Evolutionary conservation across 2,113 vertebrate species (phyloP).

Genomic region (Hystrix cristata): DNA sequence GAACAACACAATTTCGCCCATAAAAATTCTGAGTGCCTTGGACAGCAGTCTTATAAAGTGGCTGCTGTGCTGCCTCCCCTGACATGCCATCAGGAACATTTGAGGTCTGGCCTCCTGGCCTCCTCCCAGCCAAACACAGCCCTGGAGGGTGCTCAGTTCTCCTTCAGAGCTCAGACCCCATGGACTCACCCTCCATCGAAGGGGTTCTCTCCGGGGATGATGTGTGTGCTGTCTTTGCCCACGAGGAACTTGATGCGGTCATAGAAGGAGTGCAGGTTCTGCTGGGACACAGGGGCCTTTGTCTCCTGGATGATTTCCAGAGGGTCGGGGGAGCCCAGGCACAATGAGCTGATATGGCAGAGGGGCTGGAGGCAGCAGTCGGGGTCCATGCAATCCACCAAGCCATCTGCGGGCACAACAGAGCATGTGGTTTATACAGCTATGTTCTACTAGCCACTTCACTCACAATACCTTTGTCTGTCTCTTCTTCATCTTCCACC

Average conservation of each 20-base stretch:
- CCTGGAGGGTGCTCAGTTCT: background rate
- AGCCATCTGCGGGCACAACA: slow-evolving; percentile 91
- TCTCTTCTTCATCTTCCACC: background rate
- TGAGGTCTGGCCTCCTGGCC: background rate
- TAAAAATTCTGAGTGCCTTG: slow-evolving; percentile 50
- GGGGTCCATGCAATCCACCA: slow-evolving; percentile 99
- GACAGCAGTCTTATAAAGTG: slow-evolving; percentile 33
- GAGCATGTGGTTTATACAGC: background rate
- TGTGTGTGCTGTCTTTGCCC: slow-evolving; percentile 96
- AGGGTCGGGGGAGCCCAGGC: slow-evolving; percentile 96
- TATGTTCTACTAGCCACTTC: background rate
- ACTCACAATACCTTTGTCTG: background rate
- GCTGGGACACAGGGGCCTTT: slow-evolving; percentile 90
- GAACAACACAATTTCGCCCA: background rate
- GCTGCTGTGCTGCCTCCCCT: background rate
- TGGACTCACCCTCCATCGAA: slow-evolving; percentile 95
- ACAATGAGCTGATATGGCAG: slow-evolving; percentile 94
- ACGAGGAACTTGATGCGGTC: slow-evolving; percentile 97
- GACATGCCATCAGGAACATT: background rate
- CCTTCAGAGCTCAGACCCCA: background rate
- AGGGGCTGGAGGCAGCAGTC: slow-evolving; percentile 97
- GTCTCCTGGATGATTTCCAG: slow-evolving; percentile 98
- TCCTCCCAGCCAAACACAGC: background rate
- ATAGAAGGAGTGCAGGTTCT: slow-evolving; percentile 95
- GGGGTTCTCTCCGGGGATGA: slow-evolving; percentile 94